Evolutionary conservation across 2,888 invertebrate genomes (phyloP).

Genomic region (Rhagium mordax): DNA sequence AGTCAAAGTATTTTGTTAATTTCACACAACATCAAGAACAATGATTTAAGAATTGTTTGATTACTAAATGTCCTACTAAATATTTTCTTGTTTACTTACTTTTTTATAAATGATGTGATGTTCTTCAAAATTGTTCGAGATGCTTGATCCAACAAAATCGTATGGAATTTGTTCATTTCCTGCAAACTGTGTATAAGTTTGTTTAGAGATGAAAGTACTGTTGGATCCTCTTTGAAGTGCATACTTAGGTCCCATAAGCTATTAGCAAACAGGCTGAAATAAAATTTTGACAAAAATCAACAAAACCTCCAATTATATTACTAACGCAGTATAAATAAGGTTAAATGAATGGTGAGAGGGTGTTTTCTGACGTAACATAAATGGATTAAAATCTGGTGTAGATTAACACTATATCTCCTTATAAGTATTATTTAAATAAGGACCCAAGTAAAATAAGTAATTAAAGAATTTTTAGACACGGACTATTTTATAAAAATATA

Average conservation of each 20-base stretch:
- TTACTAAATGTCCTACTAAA: neutral
- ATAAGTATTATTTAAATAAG: too few species aligned
- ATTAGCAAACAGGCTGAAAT: slow-evolving; percentile 84
- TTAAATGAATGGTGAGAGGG: too few species aligned
- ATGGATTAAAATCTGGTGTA: too few species aligned
- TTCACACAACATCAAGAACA: slow-evolving; percentile 15
- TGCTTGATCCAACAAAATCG: slow-evolving; percentile 92
- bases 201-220: slow-evolving; percentile 85
- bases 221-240: slow-evolving; percentile 89
- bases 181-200: slow-evolving; percentile 85
- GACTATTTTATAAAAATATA: too few species aligned
- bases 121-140: slow-evolving; percentile 92
- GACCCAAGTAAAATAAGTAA: too few species aligned
- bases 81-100: slow-evolving; percentile 74
- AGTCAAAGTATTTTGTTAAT: slow-evolving; percentile 1
- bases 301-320: too few species aligned
- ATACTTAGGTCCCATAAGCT: slow-evolving; percentile 92
- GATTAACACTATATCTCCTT: too few species aligned
- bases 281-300: neutral
- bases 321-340: too few species aligned
- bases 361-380: too few species aligned
- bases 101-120: slow-evolving; percentile 90
- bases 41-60: neutral
- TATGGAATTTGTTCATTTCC: slow-evolving; percentile 95
- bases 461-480: too few species aligned